Conservation (phyloP, 2,113 vertebrate genomes). For the Pogonocichla stellata region DNA sequence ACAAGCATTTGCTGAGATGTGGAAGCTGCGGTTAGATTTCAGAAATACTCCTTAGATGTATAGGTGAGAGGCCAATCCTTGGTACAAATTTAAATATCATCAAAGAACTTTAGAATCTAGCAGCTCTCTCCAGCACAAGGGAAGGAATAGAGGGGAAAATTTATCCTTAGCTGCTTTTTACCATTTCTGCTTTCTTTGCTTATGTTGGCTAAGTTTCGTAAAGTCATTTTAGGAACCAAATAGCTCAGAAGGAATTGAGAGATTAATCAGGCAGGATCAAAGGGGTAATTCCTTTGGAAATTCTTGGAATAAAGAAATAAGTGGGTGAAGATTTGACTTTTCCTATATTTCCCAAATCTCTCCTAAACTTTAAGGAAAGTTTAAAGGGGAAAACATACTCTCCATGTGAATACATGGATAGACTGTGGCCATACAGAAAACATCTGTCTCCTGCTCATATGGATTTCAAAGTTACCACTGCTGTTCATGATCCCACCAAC, state of each 20-base stretch:
- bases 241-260: background rate
- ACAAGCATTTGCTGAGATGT: background rate
- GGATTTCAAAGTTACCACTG: background rate
- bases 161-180: background rate
- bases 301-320: background rate
- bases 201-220: background rate
- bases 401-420: background rate
- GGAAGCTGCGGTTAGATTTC: constrained; percentile 11
- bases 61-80: constrained; percentile 2
- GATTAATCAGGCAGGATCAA: background rate
- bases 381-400: background rate
- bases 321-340: background rate
- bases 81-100: background rate
- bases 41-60: constrained; percentile 11
- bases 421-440: background rate
- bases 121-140: background rate
- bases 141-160: background rate
- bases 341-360: background rate
- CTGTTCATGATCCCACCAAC: background rate
- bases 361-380: background rate
- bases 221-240: background rate
- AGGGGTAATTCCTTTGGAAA: background rate
- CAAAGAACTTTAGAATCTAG: constrained; percentile 21
- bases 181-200: background rate
- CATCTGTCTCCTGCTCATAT: background rate